Conservation (phyloP, 2,797 vertebrate species). For the Galago senegalensis region DNA sequence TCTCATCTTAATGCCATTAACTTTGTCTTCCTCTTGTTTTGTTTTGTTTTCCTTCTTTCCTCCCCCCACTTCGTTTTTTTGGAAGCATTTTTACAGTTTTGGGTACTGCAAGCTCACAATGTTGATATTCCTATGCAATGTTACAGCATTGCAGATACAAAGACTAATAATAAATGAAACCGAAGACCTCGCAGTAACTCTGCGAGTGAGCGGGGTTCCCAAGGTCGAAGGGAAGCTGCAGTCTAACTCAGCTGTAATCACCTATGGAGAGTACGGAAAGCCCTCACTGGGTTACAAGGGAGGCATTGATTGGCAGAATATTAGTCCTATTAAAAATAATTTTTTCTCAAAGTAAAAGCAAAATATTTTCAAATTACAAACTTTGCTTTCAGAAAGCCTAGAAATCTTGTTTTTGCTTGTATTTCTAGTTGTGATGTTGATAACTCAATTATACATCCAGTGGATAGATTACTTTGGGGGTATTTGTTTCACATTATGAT, state of each 20-base stretch:
- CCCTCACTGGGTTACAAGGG: slow-evolving; percentile 67
- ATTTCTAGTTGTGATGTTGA: slow-evolving; percentile 51
- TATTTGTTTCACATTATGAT: slow-evolving; percentile 70
- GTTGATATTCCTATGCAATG: slow-evolving; percentile 71
- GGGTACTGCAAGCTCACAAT: slow-evolving; percentile 24
- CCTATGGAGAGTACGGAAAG: slow-evolving; percentile 13
- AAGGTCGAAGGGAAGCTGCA: slow-evolving; percentile 88
- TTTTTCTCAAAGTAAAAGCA: slow-evolving; percentile 38
- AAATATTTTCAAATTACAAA: slow-evolving; percentile 63
- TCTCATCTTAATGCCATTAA: slow-evolving; percentile 51
- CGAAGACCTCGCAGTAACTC: slow-evolving; percentile 81
- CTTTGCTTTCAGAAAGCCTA: slow-evolving; percentile 54
- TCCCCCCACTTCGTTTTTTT: neutral
- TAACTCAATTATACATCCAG: slow-evolving; percentile 35
- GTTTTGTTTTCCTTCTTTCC: neutral
- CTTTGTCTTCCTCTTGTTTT: slow-evolving; percentile 60
- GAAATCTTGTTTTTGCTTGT: slow-evolving; percentile 9
- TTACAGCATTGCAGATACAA: slow-evolving; percentile 86
- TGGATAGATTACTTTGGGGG: slow-evolving; percentile 58
- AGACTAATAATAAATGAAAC: slow-evolving; percentile 82
- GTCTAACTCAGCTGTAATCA: slow-evolving; percentile 74
- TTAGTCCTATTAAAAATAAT: slow-evolving; percentile 24
- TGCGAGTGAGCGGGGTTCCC: slow-evolving; percentile 78
- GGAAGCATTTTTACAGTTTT: slow-evolving; percentile 63
- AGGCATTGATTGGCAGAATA: slow-evolving; percentile 72